These are phyloP conservation scores for Altica lythri DNA, from an alignment of 2,888 invertebrate genomes.

Conservation along the genomic window DNA sequence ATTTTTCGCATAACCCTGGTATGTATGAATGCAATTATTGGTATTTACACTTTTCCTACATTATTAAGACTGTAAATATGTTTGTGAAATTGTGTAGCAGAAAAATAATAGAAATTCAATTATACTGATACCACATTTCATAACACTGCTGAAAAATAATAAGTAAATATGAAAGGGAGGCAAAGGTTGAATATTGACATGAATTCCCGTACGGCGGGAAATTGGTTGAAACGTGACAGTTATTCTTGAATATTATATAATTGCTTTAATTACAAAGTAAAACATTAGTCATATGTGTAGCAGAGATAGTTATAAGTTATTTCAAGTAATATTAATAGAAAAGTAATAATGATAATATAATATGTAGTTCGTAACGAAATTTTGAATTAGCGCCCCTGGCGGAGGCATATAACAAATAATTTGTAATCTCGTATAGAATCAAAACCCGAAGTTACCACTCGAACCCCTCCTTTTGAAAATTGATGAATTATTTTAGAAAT, in stretches of 20 bases:
- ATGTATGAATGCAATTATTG: too few relatives aligned
- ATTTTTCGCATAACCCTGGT: constrained; percentile 1
- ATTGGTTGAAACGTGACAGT: constrained; percentile 19
- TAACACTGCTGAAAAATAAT: too few relatives aligned
- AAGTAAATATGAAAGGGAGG: constrained; percentile 7
- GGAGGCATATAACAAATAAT: constrained; percentile 50
- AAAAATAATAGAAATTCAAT: too few relatives aligned
- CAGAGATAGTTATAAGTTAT: too few relatives aligned
- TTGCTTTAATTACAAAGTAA: neutral
- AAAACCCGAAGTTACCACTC: constrained; percentile 63
- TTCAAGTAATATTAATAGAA: too few relatives aligned
- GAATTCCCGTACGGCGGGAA: constrained; percentile 11
- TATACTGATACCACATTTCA: too few relatives aligned
- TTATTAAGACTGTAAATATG: too few relatives aligned
- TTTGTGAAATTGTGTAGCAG: too few relatives aligned
- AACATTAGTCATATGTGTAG: too few relatives aligned
- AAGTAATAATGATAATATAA: too few relatives aligned
- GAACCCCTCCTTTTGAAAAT: constrained; percentile 66
- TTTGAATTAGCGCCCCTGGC: constrained; percentile 48
- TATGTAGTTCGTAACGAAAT: too few relatives aligned
- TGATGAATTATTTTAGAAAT: constrained; percentile 36
- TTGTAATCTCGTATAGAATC: constrained; percentile 41
- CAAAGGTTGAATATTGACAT: constrained; percentile 1
- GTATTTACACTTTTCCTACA: too few relatives aligned
- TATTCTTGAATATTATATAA: neutral